phyloP scores from a whole-genome alignment of 1,140 invertebrate species.

The Copidosoma floridanum region DNA sequence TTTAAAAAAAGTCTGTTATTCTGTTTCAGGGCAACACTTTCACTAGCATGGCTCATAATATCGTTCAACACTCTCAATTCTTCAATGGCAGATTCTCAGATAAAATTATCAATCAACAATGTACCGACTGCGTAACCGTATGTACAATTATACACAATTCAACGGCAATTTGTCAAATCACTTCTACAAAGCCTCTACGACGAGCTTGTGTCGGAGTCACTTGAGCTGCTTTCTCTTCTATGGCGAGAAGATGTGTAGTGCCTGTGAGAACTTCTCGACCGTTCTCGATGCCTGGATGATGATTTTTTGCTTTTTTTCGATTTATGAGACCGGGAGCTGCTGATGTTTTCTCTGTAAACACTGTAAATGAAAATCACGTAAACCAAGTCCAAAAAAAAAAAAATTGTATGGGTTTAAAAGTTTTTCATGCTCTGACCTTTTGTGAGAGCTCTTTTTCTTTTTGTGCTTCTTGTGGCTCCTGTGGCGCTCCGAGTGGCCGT shows the following conservation, averaged over 20 bases:
- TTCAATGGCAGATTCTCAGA: too few relatives aligned
- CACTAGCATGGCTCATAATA: too few relatives aligned
- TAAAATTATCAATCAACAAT: slow-evolving; percentile 20
- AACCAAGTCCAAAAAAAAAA: not conserved
- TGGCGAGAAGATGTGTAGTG: slow-evolving; percentile 39
- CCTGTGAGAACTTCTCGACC: slow-evolving; percentile 46
- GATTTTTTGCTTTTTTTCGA: slow-evolving; percentile 52
- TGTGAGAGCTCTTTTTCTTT: slow-evolving; percentile 52
- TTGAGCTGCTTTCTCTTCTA: slow-evolving; percentile 46
- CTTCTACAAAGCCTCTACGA: slow-evolving; percentile 38
- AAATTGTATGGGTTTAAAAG: too few relatives aligned
- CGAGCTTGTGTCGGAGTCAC: slow-evolving; percentile 43
- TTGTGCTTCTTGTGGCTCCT: slow-evolving; percentile 50
- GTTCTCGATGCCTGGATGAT: slow-evolving; percentile 45
- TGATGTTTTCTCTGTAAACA: slow-evolving; percentile 49
- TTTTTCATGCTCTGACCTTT: slow-evolving; percentile 39
- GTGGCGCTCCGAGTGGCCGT: slow-evolving; percentile 41
- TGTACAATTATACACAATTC: slow-evolving; percentile 9
- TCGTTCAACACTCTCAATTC: too few relatives aligned
- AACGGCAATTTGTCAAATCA: not conserved
- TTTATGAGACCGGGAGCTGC: slow-evolving; percentile 48
- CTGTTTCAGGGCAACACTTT: too few relatives aligned
- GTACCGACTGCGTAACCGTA: slow-evolving; percentile 22
- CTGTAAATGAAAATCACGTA: slow-evolving; percentile 20
- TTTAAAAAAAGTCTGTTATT: too few relatives aligned